Evolutionary conservation across 2,888 invertebrate species (phyloP).

Genomic region (Thysanoteuthis rhombus): DNA sequence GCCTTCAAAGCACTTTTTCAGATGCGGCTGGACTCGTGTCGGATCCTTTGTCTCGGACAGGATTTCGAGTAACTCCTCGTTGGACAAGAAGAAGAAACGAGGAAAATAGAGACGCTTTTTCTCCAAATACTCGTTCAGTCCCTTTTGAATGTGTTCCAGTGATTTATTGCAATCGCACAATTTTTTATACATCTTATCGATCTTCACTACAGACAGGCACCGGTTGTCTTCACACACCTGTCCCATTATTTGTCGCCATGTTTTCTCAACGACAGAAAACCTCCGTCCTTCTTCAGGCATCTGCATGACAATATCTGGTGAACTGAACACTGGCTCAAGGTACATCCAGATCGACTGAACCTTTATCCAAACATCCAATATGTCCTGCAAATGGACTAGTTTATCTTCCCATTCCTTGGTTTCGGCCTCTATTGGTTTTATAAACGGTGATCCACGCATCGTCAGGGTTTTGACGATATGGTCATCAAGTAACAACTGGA

Average conservation of each 20-base stretch:
- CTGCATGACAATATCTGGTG: conserved; percentile 94
- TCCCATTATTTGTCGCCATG: conserved; percentile 93
- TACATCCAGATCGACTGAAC: conserved; percentile 96
- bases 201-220: conserved; percentile 73
- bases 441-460: conserved; percentile 94
- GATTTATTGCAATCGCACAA: conserved; percentile 85
- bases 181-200: conserved; percentile 84
- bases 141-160: conserved; percentile 87
- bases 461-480: conserved; percentile 95
- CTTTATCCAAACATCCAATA: conserved; percentile 91
- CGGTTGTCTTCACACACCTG: conserved; percentile 76
- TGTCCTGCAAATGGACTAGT: conserved; percentile 84
- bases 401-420: conserved; percentile 87
- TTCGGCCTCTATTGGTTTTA: conserved; percentile 88
- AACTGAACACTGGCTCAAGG: conserved; percentile 92
- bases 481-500: conserved; percentile 89
- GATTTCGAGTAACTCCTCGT: conserved; percentile 91
- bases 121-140: conserved; percentile 89
- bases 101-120: conserved; percentile 93
- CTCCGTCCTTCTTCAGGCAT: conserved; percentile 94
- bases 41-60: conserved; percentile 95
- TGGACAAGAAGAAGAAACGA: conserved; percentile 92
- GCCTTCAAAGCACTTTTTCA: conserved; percentile 66
- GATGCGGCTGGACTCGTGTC: conserved; percentile 71
- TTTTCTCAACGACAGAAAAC: conserved; percentile 93